Conservation (phyloP, 2,113 vertebrate genomes). For the Corythornis cristatus region DNA sequence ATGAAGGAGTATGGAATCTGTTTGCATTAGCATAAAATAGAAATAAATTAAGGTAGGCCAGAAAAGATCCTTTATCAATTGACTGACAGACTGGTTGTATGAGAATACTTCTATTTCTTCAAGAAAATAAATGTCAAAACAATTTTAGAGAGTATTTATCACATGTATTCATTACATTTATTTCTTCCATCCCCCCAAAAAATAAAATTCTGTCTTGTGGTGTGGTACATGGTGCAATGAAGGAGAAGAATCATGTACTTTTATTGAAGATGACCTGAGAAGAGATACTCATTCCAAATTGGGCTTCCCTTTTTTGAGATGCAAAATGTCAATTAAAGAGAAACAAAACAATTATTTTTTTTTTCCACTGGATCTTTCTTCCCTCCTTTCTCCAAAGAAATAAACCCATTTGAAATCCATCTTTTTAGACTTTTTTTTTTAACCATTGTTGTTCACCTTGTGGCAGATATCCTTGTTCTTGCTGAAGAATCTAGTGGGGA, state of each 20-base stretch:
- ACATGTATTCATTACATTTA: conserved; percentile 50
- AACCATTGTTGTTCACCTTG: background rate
- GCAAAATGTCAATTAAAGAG: conserved; percentile 11
- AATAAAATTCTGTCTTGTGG: conserved; percentile 37
- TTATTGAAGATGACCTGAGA: conserved; percentile 44
- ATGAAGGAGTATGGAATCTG: background rate
- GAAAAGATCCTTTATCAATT: background rate
- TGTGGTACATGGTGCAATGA: conserved; percentile 6
- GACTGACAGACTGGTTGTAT: background rate
- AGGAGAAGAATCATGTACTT: conserved; percentile 33
- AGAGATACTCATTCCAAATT: conserved; percentile 24
- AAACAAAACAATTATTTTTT: background rate
- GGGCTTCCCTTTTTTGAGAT: background rate
- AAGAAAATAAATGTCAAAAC: background rate
- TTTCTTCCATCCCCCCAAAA: conserved; percentile 22
- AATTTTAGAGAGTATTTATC: conserved; percentile 28
- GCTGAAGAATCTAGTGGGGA: background rate
- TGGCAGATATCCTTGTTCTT: background rate
- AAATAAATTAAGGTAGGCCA: background rate
- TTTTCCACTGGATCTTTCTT: background rate
- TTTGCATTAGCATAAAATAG: background rate
- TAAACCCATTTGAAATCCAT: background rate
- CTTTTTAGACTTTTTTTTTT: conserved; percentile 2
- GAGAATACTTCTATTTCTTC: background rate
- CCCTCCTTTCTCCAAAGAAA: background rate